Conservation (phyloP, 2,888 invertebrate species). For the Stenodema calcarata region DNA sequence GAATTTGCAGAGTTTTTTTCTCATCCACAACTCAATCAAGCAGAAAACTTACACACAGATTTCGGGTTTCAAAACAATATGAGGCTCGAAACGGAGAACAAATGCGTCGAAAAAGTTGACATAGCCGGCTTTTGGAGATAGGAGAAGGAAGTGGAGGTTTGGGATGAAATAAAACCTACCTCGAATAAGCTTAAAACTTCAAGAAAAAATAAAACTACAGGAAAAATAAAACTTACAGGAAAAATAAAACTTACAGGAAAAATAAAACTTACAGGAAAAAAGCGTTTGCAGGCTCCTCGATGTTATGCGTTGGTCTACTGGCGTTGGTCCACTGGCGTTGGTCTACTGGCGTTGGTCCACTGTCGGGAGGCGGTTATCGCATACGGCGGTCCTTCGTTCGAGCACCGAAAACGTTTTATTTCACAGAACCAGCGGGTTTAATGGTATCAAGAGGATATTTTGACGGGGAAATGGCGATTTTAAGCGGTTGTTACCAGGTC, state of each 20-base stretch:
- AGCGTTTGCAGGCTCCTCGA: constrained; percentile 14
- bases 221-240: no score
- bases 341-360: no score
- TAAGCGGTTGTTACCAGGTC: constrained; percentile 53
- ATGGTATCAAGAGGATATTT: not conserved
- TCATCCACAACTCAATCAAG: not conserved
- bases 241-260: no score
- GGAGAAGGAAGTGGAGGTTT: not conserved
- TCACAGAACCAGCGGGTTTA: not conserved
- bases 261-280: no score
- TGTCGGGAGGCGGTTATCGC: not conserved
- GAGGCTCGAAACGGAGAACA: not conserved
- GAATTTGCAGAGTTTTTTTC: no score
- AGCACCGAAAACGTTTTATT: not conserved
- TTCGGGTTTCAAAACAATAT: not conserved
- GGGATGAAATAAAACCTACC: constrained; percentile 10
- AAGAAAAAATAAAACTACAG: no score
- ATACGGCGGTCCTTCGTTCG: not conserved
- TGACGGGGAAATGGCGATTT: constrained; percentile 18
- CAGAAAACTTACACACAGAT: not conserved
- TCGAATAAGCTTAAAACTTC: no score
- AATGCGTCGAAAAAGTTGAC: not conserved
- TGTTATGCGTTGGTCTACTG: not conserved
- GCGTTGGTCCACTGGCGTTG: not conserved
- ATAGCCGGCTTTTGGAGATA: not conserved